Conservation (phyloP, 1,140 invertebrate genomes). For the Cyclargus thomasi region DNA sequence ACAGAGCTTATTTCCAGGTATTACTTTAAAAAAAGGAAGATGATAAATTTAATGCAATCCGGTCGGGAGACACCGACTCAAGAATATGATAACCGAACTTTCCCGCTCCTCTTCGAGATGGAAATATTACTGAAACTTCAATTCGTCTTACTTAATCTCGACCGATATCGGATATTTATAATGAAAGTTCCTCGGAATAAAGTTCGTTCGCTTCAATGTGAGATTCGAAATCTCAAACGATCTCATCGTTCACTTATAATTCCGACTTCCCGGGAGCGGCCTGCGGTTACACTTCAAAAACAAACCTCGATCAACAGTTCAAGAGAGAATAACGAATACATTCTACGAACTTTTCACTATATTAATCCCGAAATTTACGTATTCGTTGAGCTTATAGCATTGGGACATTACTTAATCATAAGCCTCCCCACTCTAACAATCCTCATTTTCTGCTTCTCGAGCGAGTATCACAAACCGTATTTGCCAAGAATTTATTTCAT, state of each 20-base stretch:
- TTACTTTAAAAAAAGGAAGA: no score
- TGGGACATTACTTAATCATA: slow-evolving; percentile 39
- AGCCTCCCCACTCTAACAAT: slow-evolving; percentile 46
- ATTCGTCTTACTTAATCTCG: slow-evolving; percentile 32
- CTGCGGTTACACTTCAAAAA: slow-evolving; percentile 6
- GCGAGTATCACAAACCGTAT: slow-evolving; percentile 48
- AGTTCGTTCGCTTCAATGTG: slow-evolving; percentile 27
- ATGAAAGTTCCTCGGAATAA: slow-evolving; percentile 36
- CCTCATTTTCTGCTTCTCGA: slow-evolving; percentile 60
- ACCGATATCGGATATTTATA: slow-evolving; percentile 36
- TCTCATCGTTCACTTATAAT: slow-evolving; percentile 28
- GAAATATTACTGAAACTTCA: slow-evolving; percentile 31
- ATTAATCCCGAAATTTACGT: background rate
- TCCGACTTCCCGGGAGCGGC: slow-evolving; percentile 28
- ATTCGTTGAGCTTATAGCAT: background rate
- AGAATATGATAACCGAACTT: slow-evolving; percentile 2
- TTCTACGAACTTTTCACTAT: slow-evolving; percentile 12
- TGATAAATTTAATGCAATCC: no score
- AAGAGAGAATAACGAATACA: slow-evolving; percentile 25
- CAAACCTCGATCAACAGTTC: background rate
- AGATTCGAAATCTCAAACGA: slow-evolving; percentile 23
- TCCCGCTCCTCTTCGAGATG: slow-evolving; percentile 22
- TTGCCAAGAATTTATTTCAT: slow-evolving; percentile 48
- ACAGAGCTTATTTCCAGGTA: no score
- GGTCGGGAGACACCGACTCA: background rate